A percentile compares a stretch with the other conserved stretches of the same genome.
Conservation (phyloP, 1,140 invertebrate species). For the Trissolcus basalis region DNA sequence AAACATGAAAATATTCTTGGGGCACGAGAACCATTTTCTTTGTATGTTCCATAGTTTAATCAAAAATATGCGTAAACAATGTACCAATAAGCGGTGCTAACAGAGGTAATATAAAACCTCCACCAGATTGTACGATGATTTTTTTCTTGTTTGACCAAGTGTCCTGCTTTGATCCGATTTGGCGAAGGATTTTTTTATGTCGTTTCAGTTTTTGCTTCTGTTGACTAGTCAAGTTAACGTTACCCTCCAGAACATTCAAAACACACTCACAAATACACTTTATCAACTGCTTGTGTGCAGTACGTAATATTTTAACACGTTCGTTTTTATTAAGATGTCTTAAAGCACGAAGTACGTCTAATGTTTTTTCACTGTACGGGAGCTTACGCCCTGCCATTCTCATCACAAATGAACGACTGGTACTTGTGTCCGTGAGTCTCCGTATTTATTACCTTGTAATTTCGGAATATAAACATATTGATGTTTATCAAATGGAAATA, state of each 20-base stretch:
- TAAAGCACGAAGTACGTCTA: background rate
- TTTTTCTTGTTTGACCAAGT: background rate
- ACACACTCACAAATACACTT: slow-evolving; percentile 33
- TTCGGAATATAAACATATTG: no score
- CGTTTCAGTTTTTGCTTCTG: slow-evolving; percentile 5
- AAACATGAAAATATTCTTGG: slow-evolving; percentile 1
- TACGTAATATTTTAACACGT: slow-evolving; percentile 20
- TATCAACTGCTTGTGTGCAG: slow-evolving; percentile 27
- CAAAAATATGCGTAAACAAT: background rate
- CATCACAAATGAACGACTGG: no score
- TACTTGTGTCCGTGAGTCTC: no score
- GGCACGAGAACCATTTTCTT: slow-evolving; percentile 44
- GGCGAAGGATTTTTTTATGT: background rate
- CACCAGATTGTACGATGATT: slow-evolving; percentile 6
- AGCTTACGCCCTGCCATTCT: no score
- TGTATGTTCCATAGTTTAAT: slow-evolving; percentile 23
- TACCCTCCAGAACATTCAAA: slow-evolving; percentile 33
- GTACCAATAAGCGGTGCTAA: background rate
- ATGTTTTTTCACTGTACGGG: no score
- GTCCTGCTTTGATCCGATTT: background rate
- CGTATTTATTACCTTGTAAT: no score
- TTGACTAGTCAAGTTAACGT: slow-evolving; percentile 3
- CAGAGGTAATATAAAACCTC: background rate
- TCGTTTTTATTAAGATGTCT: slow-evolving; percentile 18
- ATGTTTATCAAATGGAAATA: no score